Evolutionary conservation across 2,888 invertebrate genomes (phyloP).

Genomic region (Troilus luridus): DNA sequence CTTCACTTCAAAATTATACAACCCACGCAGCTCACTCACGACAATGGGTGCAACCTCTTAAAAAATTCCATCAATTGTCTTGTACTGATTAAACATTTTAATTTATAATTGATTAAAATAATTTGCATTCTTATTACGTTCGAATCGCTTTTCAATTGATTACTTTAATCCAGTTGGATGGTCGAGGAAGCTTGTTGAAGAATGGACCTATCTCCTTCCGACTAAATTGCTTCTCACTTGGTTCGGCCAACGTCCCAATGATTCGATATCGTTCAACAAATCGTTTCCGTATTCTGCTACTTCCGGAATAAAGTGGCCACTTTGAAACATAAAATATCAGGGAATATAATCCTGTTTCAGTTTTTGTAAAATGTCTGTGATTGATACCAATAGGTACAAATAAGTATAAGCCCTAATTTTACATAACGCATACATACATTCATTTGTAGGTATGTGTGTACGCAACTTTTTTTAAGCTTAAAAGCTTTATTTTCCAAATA

Average conservation of each 20-base stretch:
- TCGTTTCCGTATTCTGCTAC: not conserved
- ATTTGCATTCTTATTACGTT: not conserved
- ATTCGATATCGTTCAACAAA: conserved; percentile 16
- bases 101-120: not conserved
- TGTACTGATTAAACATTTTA: not conserved
- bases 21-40: not conserved
- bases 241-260: not conserved
- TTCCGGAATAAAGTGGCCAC: not conserved
- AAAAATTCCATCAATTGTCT: not conserved
- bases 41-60: not conserved
- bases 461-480: too few relatives aligned
- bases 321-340: not conserved
- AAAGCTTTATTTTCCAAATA: too few relatives aligned
- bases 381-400: too few relatives aligned
- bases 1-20: not conserved
- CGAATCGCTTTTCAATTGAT: not conserved
- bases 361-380: too few relatives aligned
- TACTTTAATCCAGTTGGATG: not conserved
- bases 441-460: too few relatives aligned
- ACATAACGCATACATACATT: too few relatives aligned
- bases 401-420: too few relatives aligned
- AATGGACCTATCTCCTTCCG: not conserved
- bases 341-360: not conserved
- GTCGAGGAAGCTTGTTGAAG: not conserved
- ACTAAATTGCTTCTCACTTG: conserved; percentile 16